Evolutionary conservation across 1,140 invertebrate species (phyloP).

Genomic region (Aphelinus atriplicis): DNA sequence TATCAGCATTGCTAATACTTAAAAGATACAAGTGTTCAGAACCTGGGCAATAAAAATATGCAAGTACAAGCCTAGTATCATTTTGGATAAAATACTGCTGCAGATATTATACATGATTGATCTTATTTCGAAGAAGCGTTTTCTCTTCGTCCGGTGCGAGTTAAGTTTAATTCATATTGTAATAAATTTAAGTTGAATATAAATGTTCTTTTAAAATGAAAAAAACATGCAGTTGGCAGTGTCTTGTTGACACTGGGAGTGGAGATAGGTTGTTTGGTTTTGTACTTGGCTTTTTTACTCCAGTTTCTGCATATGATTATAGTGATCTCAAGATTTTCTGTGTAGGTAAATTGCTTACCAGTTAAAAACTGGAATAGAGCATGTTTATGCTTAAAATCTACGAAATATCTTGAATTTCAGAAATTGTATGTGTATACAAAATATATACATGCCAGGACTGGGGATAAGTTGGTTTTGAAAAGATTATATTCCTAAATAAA

Average conservation of each 20-base stretch:
- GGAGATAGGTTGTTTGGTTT: slow-evolving; percentile 20
- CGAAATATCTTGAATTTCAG: slow-evolving; percentile 3
- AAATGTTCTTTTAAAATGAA: slow-evolving; percentile 23
- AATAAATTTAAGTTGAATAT: slow-evolving; percentile 14
- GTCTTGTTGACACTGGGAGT: slow-evolving; percentile 7
- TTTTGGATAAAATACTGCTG: slow-evolving; percentile 8
- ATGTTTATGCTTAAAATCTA: slow-evolving; percentile 18
- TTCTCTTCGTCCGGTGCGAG: slow-evolving; percentile 16
- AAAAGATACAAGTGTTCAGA: slow-evolving; percentile 7
- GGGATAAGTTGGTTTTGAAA: slow-evolving; percentile 54
- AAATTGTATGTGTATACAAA: slow-evolving; percentile 28
- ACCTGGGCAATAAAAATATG: neutral
- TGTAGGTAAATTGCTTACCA: neutral
- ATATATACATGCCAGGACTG: slow-evolving; percentile 36
- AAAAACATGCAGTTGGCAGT: slow-evolving; percentile 25
- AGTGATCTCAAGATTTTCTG: slow-evolving; percentile 8
- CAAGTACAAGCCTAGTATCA: neutral
- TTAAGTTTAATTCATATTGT: slow-evolving; percentile 26
- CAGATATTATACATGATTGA: slow-evolving; percentile 8
- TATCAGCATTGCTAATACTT: slow-evolving; percentile 11
- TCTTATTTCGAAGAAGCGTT: slow-evolving; percentile 22
- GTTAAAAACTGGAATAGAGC: slow-evolving; percentile 8
- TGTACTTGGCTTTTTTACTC: slow-evolving; percentile 22
- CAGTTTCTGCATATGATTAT: slow-evolving; percentile 11
- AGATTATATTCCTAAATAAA: slow-evolving; percentile 61